Conservation (phyloP, 2,888 invertebrate species). For the Drosophila demipolita region DNA sequence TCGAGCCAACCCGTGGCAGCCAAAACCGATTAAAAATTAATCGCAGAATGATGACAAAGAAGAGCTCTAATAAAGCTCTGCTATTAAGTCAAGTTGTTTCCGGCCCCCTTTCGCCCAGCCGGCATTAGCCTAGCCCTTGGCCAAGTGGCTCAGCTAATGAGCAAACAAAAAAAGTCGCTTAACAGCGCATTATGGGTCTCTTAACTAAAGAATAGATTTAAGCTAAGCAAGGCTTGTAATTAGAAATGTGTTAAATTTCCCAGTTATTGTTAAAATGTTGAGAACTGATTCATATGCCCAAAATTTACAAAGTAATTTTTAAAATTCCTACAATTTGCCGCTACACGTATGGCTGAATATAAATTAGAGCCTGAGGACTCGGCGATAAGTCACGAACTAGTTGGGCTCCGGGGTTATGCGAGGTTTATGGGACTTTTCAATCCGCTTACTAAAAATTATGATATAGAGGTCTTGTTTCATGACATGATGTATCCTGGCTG, state of each 20-base stretch:
- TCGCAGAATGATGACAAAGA: constrained; percentile 45
- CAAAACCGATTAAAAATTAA: constrained; percentile 43
- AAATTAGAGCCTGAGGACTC: constrained; percentile 47
- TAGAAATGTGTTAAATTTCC: neutral
- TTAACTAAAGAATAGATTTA: neutral
- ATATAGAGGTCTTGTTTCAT: constrained; percentile 36
- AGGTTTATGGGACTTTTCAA: constrained; percentile 23
- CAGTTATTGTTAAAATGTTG: neutral
- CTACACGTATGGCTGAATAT: constrained; percentile 41
- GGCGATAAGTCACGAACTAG: constrained; percentile 36
- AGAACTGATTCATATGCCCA: constrained; percentile 38
- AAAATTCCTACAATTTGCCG: constrained; percentile 6
- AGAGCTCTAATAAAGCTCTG: constrained; percentile 40
- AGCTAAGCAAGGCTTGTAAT: neutral
- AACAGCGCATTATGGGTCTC: neutral
- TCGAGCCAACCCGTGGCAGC: constrained; percentile 19
- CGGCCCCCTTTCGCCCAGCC: constrained; percentile 18
- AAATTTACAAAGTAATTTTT: constrained; percentile 39
- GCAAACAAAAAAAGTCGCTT: constrained; percentile 40
- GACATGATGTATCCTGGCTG: constrained; percentile 52
- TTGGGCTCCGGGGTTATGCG: constrained; percentile 36
- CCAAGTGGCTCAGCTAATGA: constrained; percentile 55
- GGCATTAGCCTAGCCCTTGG: constrained; percentile 63
- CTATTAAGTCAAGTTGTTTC: constrained; percentile 52
- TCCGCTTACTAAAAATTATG: constrained; percentile 2